Evolutionary conservation across 2,888 invertebrate genomes (phyloP).

Genomic region (Drosophila koepferae): DNA sequence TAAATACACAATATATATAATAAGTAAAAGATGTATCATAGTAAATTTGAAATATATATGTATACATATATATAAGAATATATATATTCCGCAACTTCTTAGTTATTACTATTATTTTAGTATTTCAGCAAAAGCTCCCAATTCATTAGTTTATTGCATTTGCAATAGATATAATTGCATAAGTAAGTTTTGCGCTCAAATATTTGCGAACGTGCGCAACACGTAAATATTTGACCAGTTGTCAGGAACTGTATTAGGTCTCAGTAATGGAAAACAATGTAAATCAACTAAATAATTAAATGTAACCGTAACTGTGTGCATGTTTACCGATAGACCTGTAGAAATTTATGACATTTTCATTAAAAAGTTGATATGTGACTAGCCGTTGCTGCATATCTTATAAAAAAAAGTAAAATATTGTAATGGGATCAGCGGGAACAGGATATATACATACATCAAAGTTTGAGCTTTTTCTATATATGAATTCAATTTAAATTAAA

Average conservation of each 20-base stretch:
- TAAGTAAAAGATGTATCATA: too few relatives aligned
- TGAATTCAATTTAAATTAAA: too few relatives aligned
- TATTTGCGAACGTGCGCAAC: constrained; percentile 12
- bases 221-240: constrained; percentile 38
- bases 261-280: constrained; percentile 12
- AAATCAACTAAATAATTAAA: constrained; percentile 29
- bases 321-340: not conserved
- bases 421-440: too few relatives aligned
- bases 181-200: constrained; percentile 13
- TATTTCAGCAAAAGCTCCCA: not conserved
- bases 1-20: not conserved
- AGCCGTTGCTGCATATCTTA: too few relatives aligned
- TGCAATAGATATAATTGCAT: constrained; percentile 6
- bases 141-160: not conserved
- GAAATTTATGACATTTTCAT: not conserved
- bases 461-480: too few relatives aligned
- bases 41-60: not conserved
- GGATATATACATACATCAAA: too few relatives aligned
- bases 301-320: not conserved
- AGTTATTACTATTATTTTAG: not conserved
- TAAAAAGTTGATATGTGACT: not conserved
- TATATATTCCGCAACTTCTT: not conserved
- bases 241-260: constrained; percentile 2
- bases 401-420: too few relatives aligned
- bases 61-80: not conserved